Evolutionary conservation across 2,113 vertebrate genomes (phyloP).

Genomic region (Eupsittula cactorum): DNA sequence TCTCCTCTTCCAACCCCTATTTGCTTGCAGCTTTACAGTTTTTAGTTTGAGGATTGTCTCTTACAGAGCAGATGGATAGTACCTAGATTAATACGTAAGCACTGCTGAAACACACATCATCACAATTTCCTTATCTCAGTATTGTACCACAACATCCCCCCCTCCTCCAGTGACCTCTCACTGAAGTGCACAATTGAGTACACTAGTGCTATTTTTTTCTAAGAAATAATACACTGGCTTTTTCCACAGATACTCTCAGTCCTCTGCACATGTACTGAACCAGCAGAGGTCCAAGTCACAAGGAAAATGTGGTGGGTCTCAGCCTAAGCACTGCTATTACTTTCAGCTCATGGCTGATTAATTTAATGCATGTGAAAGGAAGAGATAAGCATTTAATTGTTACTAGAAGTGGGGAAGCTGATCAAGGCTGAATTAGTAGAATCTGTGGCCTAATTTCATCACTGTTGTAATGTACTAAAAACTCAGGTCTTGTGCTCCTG

Average conservation of each 20-base stretch:
- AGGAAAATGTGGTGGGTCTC: conserved; percentile 11
- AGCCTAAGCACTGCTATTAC: not conserved
- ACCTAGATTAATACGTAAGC: not conserved
- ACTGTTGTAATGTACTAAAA: conserved; percentile 32
- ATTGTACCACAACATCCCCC: not conserved
- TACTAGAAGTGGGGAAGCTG: conserved; percentile 31
- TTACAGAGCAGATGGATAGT: not conserved
- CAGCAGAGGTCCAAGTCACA: not conserved
- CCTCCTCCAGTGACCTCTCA: not conserved
- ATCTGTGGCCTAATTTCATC: conserved; percentile 40
- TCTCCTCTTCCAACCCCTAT: not conserved
- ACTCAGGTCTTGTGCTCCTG: not conserved
- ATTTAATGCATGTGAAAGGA: conserved; percentile 43
- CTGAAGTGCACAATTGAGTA: not conserved
- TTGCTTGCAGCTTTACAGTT: not conserved
- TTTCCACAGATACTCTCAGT: not conserved
- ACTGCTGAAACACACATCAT: not conserved
- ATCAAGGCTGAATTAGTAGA: conserved; percentile 34
- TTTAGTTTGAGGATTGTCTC: not conserved
- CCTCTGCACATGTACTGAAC: not conserved
- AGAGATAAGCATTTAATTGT: conserved; percentile 54
- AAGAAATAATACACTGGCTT: not conserved
- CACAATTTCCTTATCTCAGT: not conserved
- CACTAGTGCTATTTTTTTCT: not conserved
- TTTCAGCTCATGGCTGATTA: conserved; percentile 37